A percentile compares a stretch with the other conserved stretches of the same genome.
Conservation (phyloP, 2,797 vertebrate genomes). For the Zalophus californianus region DNA sequence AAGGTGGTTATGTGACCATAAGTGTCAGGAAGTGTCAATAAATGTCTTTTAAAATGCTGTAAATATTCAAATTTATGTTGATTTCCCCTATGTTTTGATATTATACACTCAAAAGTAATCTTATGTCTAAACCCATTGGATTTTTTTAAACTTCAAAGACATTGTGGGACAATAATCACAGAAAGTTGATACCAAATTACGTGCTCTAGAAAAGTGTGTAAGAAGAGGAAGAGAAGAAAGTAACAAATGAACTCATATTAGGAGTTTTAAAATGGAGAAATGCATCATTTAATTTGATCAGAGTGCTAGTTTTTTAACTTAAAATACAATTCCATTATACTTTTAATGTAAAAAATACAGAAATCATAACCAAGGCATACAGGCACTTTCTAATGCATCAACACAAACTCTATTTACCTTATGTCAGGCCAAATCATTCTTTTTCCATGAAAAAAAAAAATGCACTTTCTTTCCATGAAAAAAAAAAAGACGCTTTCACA, state of each 20-base stretch:
- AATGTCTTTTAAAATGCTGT: slow-evolving; percentile 24
- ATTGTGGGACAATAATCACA: slow-evolving; percentile 34
- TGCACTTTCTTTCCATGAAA: neutral
- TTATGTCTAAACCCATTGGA: neutral
- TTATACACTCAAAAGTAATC: slow-evolving; percentile 9
- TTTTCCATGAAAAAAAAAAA: slow-evolving; percentile 17
- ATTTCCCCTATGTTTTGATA: slow-evolving; percentile 17
- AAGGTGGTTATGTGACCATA: neutral
- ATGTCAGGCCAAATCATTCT: slow-evolving; percentile 40
- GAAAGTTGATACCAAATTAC: slow-evolving; percentile 13
- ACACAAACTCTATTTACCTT: slow-evolving; percentile 65
- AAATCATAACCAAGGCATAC: slow-evolving; percentile 54
- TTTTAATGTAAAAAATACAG: slow-evolving; percentile 51
- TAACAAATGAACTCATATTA: slow-evolving; percentile 48
- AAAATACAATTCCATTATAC: slow-evolving; percentile 57
- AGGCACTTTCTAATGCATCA: slow-evolving; percentile 58
- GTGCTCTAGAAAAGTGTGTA: neutral
- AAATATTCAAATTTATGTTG: slow-evolving; percentile 43
- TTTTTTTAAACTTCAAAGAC: slow-evolving; percentile 8
- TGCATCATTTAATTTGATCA: slow-evolving; percentile 61
- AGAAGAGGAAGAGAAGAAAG: neutral
- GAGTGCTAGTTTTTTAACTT: neutral
- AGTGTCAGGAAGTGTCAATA: neutral
- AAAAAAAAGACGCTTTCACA: slow-evolving; percentile 39
- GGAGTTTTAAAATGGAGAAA: slow-evolving; percentile 47